Base-by-base conservation (phyloP, 92 coral and sea anemone species). In the Bergia sp. region DNA sequence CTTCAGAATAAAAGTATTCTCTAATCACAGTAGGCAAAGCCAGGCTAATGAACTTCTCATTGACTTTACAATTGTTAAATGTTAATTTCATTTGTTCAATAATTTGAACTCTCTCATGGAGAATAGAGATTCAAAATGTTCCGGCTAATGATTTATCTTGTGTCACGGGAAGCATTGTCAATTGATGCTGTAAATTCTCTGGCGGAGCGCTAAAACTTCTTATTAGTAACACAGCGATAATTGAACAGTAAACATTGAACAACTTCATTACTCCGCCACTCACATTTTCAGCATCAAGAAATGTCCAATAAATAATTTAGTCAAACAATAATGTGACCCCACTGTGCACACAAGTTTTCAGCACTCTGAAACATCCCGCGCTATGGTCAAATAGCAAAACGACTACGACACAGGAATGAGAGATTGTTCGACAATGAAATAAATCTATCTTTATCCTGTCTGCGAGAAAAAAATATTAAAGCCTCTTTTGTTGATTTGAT, bases 41-140 rank as follows among this genome's bases (percentile, higher is more conserved):
- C 8, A 16, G n/a, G 87, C 11, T 84, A 71, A 84, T 84, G 47
- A 84, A 84, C 12, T 65, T 39, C 65, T 29, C 79, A 84, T 72
- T 84, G 37, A 50, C 65, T 20, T 84, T 71, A 84, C 78, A 72
- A 71, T 84, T 71, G 66, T 18, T 72, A 49, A 44, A 84, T 84
- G 79, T 73, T 44, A 84, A 84, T 71, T 84, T 84, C 43, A 84
- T 69, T 84, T 84, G 87, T 45, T 37, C 50, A 57, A 55, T 80
- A 37, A n/a, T 55, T 57, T 80, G 72, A 61, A 20, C 69, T 37
- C 38, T 67, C 36, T 80, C 44, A 9, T 79, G 43, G 38, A 50
- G 7, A 38, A 79, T 53, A 82, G 44, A 43, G 74, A 39, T 11
- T 47, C 47, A 81, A 42, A 82, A n/a, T 50, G 38, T 8, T 64